Percentiles rank a stretch among this genome's conserved stretches.
Conservation (phyloP, 1,140 invertebrate species). For the Stegodyphus dumicola region DNA sequence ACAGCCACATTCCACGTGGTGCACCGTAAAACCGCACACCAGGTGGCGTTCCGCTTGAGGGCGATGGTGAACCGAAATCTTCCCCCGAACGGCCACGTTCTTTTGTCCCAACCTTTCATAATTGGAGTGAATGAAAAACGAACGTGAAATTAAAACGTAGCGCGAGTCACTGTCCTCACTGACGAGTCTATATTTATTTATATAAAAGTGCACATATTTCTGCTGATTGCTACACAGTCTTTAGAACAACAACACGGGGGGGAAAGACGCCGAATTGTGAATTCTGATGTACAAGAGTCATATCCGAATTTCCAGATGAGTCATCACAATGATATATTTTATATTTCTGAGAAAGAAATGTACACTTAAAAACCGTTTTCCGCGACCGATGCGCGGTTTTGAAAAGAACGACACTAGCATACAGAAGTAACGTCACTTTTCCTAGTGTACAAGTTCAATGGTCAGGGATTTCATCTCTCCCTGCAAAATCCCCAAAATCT, state of each 20-base stretch:
- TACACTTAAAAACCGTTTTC: slow-evolving; percentile 53
- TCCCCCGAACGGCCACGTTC: not conserved
- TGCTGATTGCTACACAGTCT: slow-evolving; percentile 44
- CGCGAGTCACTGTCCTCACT: not conserved
- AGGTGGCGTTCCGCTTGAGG: slow-evolving; percentile 30
- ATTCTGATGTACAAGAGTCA: slow-evolving; percentile 39
- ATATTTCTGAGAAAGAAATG: slow-evolving; percentile 42
- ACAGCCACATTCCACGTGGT: slow-evolving; percentile 7
- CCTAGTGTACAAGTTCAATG: not conserved
- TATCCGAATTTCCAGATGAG: slow-evolving; percentile 28
- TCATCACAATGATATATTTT: slow-evolving; percentile 49
- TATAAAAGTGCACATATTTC: slow-evolving; percentile 52
- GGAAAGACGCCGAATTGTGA: slow-evolving; percentile 12
- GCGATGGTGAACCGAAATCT: not conserved
- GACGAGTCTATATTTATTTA: slow-evolving; percentile 26
- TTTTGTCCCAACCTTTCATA: slow-evolving; percentile 9
- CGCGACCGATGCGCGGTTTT: not conserved
- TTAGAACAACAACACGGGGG: slow-evolving; percentile 34
- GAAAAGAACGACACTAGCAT: slow-evolving; percentile 2
- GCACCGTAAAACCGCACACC: slow-evolving; percentile 22
- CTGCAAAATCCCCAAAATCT: not conserved
- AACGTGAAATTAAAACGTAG: slow-evolving; percentile 21
- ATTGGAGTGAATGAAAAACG: slow-evolving; percentile 20
- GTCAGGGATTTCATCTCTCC: not conserved
- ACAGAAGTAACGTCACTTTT: not conserved